phyloP scores from a whole-genome alignment of 2,888 invertebrate species.

The Lapara coniferarum region DNA sequence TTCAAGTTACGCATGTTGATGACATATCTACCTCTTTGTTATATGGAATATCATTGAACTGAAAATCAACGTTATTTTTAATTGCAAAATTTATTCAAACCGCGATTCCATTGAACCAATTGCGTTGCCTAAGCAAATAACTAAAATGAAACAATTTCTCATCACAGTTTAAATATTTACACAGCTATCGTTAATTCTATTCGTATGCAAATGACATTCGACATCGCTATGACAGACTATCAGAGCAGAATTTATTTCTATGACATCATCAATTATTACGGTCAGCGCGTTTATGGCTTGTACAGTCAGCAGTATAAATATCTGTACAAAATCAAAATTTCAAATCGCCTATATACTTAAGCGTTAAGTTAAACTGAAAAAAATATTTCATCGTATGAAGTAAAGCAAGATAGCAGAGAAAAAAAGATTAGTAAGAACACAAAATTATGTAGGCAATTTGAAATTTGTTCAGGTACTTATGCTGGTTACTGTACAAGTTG shows the following conservation, averaged over 20 bases:
- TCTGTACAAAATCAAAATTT: too few species aligned
- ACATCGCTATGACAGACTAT: not conserved
- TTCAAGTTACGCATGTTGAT: too few species aligned
- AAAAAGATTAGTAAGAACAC: too few species aligned
- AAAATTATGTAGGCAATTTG: too few species aligned
- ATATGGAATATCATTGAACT: not conserved
- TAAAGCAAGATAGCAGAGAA: too few species aligned
- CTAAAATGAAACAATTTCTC: not conserved
- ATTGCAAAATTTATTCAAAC: not conserved
- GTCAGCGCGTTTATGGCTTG: slow-evolving; percentile 10
- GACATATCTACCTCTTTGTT: too few species aligned
- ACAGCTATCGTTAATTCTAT: not conserved
- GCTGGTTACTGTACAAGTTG: too few species aligned
- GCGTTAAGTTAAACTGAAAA: too few species aligned
- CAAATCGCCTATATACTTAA: too few species aligned
- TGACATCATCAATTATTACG: slow-evolving; percentile 13
- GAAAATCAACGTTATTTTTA: not conserved
- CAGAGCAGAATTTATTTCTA: not conserved
- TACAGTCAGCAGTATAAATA: too few species aligned
- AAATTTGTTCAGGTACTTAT: too few species aligned
- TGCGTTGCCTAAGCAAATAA: not conserved
- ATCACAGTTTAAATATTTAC: not conserved
- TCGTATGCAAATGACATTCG: slow-evolving; percentile 16
- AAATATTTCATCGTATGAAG: too few species aligned
- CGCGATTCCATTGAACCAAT: not conserved